Conservation (phyloP, 2,888 invertebrate genomes). For the Epinotia demarniana region DNA sequence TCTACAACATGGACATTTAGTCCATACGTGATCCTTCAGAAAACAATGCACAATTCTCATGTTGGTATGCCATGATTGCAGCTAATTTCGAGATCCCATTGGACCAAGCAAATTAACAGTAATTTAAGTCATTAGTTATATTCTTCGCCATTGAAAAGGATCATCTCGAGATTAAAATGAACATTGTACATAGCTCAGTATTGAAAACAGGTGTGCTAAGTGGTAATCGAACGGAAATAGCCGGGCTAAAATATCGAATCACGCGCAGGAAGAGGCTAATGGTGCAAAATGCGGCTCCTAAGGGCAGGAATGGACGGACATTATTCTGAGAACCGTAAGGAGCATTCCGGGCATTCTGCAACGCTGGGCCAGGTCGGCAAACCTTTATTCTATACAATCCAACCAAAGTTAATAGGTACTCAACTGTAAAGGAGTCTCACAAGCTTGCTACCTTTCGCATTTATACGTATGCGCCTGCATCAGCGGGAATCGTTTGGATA, state of each 20-base stretch:
- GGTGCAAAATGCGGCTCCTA: constrained; percentile 41
- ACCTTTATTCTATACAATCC: constrained; percentile 25
- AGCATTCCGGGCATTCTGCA: constrained; percentile 64
- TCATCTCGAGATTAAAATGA: constrained; percentile 22
- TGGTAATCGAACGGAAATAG: constrained; percentile 31
- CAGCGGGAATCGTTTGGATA: constrained; percentile 16
- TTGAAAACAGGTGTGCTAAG: constrained; percentile 23
- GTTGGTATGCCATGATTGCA: constrained; percentile 12
- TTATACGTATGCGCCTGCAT: constrained; percentile 15
- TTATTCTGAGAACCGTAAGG: constrained; percentile 64
- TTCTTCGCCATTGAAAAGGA: constrained; percentile 22
- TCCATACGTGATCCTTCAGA: neutral
- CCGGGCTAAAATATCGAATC: constrained; percentile 36
- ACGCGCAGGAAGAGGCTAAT: constrained; percentile 39
- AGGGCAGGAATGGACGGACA: constrained; percentile 58
- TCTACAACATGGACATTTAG: constrained; percentile 1
- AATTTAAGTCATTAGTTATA: constrained; percentile 30
- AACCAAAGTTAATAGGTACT: constrained; percentile 5
- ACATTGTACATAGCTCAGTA: constrained; percentile 13
- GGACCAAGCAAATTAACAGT: constrained; percentile 29
- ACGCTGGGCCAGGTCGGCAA: constrained; percentile 52
- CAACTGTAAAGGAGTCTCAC: neutral
- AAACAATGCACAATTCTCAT: neutral
- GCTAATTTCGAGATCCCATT: constrained; percentile 33
- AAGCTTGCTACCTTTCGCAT: constrained; percentile 3